Conservation (phyloP, 1,140 invertebrate species). For the Leptinotarsa lineolata region DNA sequence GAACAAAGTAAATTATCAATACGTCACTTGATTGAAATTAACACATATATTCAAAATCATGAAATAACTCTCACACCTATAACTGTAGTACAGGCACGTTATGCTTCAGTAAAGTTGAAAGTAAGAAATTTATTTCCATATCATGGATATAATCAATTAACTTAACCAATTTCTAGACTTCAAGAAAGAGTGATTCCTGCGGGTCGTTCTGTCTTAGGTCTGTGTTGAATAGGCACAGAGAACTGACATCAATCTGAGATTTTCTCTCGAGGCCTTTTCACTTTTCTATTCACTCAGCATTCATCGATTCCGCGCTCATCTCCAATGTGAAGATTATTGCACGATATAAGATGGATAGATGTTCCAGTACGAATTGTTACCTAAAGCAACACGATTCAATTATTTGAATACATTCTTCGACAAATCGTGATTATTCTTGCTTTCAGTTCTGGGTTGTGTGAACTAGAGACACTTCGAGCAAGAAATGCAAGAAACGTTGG, state of each 20-base stretch:
- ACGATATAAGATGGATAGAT: slow-evolving; percentile 8
- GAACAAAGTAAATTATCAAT: too few species aligned
- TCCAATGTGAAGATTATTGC: slow-evolving; percentile 1
- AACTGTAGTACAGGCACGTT: too few species aligned
- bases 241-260: not conserved
- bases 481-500: not conserved
- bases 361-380: slow-evolving; percentile 1
- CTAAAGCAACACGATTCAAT: slow-evolving; percentile 8
- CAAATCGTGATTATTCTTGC: slow-evolving; percentile 8
- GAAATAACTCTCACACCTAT: too few species aligned
- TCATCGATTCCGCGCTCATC: not conserved
- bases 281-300: slow-evolving; percentile 5
- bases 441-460: slow-evolving; percentile 4
- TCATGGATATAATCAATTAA: too few species aligned
- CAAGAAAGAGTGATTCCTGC: too few species aligned
- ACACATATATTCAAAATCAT: too few species aligned
- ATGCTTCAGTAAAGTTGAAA: too few species aligned
- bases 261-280: not conserved
- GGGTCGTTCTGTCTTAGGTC: too few species aligned
- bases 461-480: slow-evolving; percentile 7
- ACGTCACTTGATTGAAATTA: too few species aligned
- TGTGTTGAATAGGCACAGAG: too few species aligned
- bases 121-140: too few species aligned
- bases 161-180: too few species aligned
- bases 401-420: slow-evolving; percentile 2